Conservation (phyloP, 2,888 invertebrate species). For the Agrenia bidenticulata region DNA sequence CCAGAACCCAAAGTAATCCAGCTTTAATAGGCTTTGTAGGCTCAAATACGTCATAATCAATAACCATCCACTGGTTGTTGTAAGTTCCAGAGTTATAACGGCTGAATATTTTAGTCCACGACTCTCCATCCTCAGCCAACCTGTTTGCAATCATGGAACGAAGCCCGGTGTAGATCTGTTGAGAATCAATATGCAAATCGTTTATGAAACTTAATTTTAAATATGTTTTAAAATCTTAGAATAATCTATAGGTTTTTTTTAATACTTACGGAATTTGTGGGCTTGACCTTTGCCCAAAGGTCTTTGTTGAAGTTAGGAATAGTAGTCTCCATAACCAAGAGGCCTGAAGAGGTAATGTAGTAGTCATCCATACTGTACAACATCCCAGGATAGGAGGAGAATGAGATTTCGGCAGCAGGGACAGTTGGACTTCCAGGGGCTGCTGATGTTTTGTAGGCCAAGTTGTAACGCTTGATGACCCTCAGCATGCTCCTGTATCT, state of each 20-base stretch:
- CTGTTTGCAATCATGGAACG: slow-evolving; percentile 81
- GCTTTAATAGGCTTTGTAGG: slow-evolving; percentile 55
- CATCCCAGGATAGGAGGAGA: slow-evolving; percentile 82
- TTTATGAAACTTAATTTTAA: not conserved
- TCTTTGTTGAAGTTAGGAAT: slow-evolving; percentile 72
- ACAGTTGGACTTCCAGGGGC: slow-evolving; percentile 59
- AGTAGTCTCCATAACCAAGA: slow-evolving; percentile 75
- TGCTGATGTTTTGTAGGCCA: slow-evolving; percentile 68
- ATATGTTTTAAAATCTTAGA: not conserved
- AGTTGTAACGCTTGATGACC: slow-evolving; percentile 79
- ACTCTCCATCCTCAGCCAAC: slow-evolving; percentile 68
- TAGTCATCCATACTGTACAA: slow-evolving; percentile 81
- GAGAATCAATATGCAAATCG: not conserved
- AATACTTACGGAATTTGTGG: slow-evolving; percentile 62
- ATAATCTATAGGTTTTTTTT: not conserved
- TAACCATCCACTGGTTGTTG: slow-evolving; percentile 83
- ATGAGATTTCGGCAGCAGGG: slow-evolving; percentile 69
- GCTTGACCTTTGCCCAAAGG: slow-evolving; percentile 69
- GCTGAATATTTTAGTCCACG: slow-evolving; percentile 72
- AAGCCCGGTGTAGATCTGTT: slow-evolving; percentile 69
- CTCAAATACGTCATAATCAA: slow-evolving; percentile 69
- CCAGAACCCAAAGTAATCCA: slow-evolving; percentile 70
- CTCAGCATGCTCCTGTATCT: slow-evolving; percentile 80
- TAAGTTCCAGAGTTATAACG: slow-evolving; percentile 76
- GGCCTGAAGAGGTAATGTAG: slow-evolving; percentile 66